Evolutionary conservation across 2,888 invertebrate genomes (phyloP).

Genomic region (Dasysyrphus albostriatus): DNA sequence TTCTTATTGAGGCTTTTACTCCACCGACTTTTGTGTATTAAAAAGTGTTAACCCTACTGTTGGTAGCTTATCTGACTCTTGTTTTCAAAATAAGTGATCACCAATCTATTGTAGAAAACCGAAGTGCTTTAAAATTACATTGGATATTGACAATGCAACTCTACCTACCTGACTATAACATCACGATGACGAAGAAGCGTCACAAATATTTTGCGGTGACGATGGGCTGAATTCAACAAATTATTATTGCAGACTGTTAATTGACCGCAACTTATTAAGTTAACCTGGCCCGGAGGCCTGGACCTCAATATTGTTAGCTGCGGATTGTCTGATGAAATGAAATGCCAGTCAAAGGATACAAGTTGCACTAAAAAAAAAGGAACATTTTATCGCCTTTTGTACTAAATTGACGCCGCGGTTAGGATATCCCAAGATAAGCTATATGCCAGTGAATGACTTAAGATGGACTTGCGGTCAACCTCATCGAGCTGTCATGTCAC

Average conservation of each 20-base stretch:
- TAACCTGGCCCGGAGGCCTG: slow-evolving; percentile 57
- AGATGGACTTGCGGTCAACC: slow-evolving; percentile 68
- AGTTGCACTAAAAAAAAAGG: slow-evolving; percentile 24
- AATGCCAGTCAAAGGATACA: slow-evolving; percentile 49
- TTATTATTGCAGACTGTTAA: slow-evolving; percentile 68
- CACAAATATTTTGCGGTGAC: slow-evolving; percentile 60
- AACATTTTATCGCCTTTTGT: slow-evolving; percentile 65
- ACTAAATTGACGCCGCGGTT: background rate
- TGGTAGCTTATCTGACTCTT: too few species aligned
- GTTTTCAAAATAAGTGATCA: too few species aligned
- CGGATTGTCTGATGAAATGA: slow-evolving; percentile 40
- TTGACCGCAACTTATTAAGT: slow-evolving; percentile 76
- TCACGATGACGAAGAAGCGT: slow-evolving; percentile 26
- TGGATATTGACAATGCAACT: background rate
- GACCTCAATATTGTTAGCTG: slow-evolving; percentile 58
- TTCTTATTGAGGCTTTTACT: too few species aligned
- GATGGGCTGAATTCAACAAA: slow-evolving; percentile 64
- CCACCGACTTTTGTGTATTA: too few species aligned
- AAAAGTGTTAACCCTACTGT: too few species aligned
- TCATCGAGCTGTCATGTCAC: slow-evolving; percentile 73
- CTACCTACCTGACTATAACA: background rate
- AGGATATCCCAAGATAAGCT: slow-evolving; percentile 54
- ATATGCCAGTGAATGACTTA: slow-evolving; percentile 10
- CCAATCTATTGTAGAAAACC: too few species aligned
- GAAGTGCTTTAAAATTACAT: background rate